These are phyloP conservation scores for Watsonalla binaria DNA, from an alignment of 2,888 invertebrate genomes.

Conservation along the genomic window DNA sequence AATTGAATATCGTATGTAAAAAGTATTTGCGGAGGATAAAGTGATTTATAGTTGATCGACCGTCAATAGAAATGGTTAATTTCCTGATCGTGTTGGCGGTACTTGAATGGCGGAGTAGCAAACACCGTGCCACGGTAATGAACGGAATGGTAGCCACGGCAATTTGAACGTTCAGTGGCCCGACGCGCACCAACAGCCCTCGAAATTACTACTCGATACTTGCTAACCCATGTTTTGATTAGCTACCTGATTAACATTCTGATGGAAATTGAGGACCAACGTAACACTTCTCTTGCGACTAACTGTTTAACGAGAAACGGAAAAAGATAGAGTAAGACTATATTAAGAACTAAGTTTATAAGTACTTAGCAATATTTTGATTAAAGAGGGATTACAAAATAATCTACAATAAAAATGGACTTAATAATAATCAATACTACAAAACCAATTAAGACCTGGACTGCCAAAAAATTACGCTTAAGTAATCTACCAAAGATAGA, in stretches of 20 bases:
- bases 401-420: no score
- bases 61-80: constrained; percentile 56
- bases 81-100: constrained; percentile 45
- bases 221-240: constrained; percentile 24
- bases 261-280: constrained; percentile 20
- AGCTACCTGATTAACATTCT: constrained; percentile 31
- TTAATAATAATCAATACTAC: no score
- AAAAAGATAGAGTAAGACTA: no score
- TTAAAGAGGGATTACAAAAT: no score
- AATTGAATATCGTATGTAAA: neutral
- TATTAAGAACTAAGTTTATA: no score
- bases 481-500: no score
- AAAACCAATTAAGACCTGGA: no score
- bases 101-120: constrained; percentile 55
- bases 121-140: constrained; percentile 54
- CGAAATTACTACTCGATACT: constrained; percentile 53
- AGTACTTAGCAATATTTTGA: no score
- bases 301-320: no score
- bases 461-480: no score
- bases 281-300: no score
- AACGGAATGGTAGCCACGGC: constrained; percentile 58
- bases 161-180: constrained; percentile 70
- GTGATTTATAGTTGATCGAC: constrained; percentile 10
- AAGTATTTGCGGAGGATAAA: constrained; percentile 2
- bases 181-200: constrained; percentile 60